Evolutionary conservation across 2,113 vertebrate species (phyloP).

Genomic region (Rhagologus leucostigma): DNA sequence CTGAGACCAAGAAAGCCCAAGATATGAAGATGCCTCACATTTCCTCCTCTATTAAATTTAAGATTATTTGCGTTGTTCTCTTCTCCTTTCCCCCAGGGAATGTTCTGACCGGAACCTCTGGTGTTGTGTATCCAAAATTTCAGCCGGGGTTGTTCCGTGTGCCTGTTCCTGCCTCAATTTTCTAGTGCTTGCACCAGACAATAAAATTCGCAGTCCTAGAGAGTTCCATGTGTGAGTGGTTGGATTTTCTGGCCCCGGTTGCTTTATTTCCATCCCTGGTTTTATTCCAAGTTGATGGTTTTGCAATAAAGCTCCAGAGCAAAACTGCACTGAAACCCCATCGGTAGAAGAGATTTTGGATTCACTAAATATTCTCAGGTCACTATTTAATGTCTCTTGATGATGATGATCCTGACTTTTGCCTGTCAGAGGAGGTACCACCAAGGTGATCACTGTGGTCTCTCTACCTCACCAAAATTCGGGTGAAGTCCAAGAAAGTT

Average conservation of each 20-base stretch:
- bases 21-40: not conserved
- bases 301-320: not conserved
- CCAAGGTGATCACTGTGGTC: not conserved
- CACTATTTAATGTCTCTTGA: not conserved
- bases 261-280: not conserved
- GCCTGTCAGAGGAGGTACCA: not conserved
- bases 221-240: not conserved
- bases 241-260: accelerated
- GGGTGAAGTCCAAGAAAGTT: not conserved
- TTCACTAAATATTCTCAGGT: not conserved
- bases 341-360: not conserved
- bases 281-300: not conserved
- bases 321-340: not conserved
- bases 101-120: not conserved
- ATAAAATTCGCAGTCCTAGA: slow-evolving; percentile 4
- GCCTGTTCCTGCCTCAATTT: not conserved
- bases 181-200: not conserved
- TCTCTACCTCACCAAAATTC: not conserved
- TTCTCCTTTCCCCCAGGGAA: not conserved
- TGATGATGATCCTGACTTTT: not conserved
- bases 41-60: not conserved
- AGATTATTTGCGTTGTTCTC: not conserved
- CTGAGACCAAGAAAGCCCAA: not conserved
- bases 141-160: not conserved
- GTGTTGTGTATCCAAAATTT: accelerated